Evolutionary conservation across 2,888 invertebrate species (phyloP).

Genomic region (Dynastes hyllus): DNA sequence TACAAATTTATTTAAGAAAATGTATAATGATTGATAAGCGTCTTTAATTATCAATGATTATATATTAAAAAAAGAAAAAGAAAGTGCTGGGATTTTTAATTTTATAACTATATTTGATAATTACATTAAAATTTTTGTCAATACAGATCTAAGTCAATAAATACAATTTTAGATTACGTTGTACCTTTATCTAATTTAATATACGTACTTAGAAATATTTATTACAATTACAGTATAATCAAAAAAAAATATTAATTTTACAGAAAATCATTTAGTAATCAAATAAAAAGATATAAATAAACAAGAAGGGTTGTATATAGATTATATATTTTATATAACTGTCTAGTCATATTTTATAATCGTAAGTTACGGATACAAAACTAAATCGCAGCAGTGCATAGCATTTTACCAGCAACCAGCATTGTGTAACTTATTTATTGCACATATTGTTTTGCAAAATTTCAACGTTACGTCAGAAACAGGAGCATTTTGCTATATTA

Average conservation of each 20-base stretch:
- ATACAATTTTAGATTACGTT: neutral
- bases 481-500: constrained; percentile 6
- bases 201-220: too few species aligned
- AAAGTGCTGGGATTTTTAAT: constrained; percentile 7
- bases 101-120: neutral
- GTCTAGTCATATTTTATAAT: constrained; percentile 27
- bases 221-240: too few species aligned
- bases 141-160: neutral
- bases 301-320: constrained; percentile 20
- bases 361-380: constrained; percentile 11
- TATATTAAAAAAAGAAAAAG: neutral
- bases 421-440: constrained; percentile 5
- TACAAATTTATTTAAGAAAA: too few species aligned
- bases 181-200: neutral
- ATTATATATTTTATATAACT: constrained; percentile 7
- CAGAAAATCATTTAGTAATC: constrained; percentile 11
- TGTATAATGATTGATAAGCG: too few species aligned
- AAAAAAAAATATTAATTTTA: constrained; percentile 10
- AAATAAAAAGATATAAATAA: neutral
- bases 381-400: constrained; percentile 14
- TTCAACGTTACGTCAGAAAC: constrained; percentile 7
- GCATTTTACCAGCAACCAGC: neutral
- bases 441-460: constrained; percentile 33
- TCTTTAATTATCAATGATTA: neutral
- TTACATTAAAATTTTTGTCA: neutral